Evolutionary conservation across 2,797 vertebrate genomes (phyloP).

Genomic region (Spinus pinus): DNA sequence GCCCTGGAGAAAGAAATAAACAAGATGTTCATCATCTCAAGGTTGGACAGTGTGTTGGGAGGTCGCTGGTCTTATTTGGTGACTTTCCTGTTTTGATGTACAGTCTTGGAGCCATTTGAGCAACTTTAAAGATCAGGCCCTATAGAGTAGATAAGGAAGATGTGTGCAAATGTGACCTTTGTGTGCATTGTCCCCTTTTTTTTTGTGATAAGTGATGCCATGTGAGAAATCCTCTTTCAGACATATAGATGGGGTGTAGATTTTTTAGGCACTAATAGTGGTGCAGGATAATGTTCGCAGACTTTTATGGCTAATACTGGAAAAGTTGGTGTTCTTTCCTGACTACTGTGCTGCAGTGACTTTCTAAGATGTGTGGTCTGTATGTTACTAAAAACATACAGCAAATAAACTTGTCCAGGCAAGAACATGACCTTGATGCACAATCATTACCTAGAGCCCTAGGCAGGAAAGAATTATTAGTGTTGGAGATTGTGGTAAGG

Average conservation of each 20-base stretch:
- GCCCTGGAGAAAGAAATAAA: neutral
- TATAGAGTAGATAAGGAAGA: neutral
- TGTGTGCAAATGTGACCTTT: neutral
- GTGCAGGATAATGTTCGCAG: neutral
- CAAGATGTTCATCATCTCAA: neutral
- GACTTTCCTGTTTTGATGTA: neutral
- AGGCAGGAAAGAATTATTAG: slow-evolving; percentile 27
- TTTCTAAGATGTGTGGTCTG: neutral
- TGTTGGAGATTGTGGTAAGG: neutral
- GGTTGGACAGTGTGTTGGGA: neutral
- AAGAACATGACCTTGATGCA: neutral
- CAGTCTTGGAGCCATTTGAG: neutral
- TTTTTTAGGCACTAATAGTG: neutral
- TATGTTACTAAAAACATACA: neutral
- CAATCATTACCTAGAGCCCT: neutral
- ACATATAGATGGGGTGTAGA: too few relatives aligned
- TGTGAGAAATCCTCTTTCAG: neutral
- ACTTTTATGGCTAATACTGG: neutral
- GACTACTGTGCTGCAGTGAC: neutral
- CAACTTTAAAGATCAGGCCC: neutral
- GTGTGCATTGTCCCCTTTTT: neutral
- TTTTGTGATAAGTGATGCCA: neutral
- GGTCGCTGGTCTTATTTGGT: neutral
- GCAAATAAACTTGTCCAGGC: neutral
- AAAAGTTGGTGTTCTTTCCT: neutral